Conservation (phyloP, 2,797 vertebrate species). For the Tokudaia muenninki region DNA sequence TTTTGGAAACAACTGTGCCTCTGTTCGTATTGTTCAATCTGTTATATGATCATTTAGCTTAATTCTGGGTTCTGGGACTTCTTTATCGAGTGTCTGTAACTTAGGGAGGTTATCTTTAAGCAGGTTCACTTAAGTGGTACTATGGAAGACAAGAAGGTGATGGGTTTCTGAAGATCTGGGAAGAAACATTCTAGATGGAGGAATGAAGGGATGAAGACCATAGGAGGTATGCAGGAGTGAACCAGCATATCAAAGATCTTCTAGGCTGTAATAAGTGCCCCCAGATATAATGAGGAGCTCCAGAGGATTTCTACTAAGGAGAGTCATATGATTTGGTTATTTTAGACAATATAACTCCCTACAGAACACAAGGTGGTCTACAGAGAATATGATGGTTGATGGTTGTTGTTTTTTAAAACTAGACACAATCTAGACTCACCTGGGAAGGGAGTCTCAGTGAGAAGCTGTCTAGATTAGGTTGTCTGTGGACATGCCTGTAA, state of each 20-base stretch:
- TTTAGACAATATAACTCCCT: background rate
- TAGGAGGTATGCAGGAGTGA: background rate
- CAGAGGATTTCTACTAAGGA: background rate
- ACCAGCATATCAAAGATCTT: background rate
- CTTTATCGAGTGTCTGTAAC: background rate
- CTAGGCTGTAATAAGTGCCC: background rate
- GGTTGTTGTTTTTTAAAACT: background rate
- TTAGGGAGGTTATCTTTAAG: background rate
- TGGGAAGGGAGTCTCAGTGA: background rate
- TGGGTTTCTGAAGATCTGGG: background rate
- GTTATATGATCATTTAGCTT: background rate
- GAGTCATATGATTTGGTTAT: background rate
- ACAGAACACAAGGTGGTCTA: background rate
- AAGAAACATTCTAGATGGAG: background rate
- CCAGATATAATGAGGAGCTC: background rate
- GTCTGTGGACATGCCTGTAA: background rate
- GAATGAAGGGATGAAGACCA: accelerated
- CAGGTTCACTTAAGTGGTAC: background rate
- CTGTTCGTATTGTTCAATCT: background rate
- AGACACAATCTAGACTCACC: background rate
- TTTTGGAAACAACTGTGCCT: background rate
- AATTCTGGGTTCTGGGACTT: background rate
- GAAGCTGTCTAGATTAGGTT: background rate
- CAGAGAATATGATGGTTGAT: background rate
- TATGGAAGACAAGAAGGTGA: background rate